Percentiles rank a stretch among this genome's conserved stretches.
These are phyloP conservation scores for Pseudomyrmex cubaensis DNA, from an alignment of 1,140 invertebrate genomes.

Conservation along the genomic window DNA sequence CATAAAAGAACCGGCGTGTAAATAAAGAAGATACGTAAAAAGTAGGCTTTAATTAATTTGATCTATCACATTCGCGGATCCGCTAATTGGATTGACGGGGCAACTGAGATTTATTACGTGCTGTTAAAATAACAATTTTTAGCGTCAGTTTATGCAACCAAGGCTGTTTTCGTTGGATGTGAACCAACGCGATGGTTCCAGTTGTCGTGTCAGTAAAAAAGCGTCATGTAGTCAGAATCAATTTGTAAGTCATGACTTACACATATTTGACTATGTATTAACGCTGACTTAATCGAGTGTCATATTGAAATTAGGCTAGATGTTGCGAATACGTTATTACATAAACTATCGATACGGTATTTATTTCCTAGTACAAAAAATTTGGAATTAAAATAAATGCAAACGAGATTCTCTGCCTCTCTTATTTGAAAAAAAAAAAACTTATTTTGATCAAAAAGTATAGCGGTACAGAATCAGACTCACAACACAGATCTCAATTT, in stretches of 20 bases:
- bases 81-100: no score
- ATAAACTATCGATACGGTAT: slow-evolving; percentile 9
- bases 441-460: no score
- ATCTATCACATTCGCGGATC: no score
- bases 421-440: neutral
- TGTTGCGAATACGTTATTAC: neutral
- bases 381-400: slow-evolving; percentile 23
- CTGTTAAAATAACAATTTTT: neutral
- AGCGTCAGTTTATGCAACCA: slow-evolving; percentile 14
- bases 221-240: neutral
- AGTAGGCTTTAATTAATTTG: neutral
- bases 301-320: neutral
- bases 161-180: neutral
- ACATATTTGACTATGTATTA: neutral
- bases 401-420: neutral
- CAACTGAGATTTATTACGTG: no score
- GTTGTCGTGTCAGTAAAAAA: no score
- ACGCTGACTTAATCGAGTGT: neutral
- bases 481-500: no score
- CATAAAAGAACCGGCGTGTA: neutral
- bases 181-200: no score
- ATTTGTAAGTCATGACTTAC: slow-evolving; percentile 13
- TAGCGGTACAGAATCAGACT: no score
- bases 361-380: neutral
- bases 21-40: neutral